Percentiles rank a stretch among this genome's conserved stretches.
These are phyloP conservation scores for Coregonus suidteri DNA, from an alignment of 2,797 vertebrate species.

Conservation along the genomic window DNA sequence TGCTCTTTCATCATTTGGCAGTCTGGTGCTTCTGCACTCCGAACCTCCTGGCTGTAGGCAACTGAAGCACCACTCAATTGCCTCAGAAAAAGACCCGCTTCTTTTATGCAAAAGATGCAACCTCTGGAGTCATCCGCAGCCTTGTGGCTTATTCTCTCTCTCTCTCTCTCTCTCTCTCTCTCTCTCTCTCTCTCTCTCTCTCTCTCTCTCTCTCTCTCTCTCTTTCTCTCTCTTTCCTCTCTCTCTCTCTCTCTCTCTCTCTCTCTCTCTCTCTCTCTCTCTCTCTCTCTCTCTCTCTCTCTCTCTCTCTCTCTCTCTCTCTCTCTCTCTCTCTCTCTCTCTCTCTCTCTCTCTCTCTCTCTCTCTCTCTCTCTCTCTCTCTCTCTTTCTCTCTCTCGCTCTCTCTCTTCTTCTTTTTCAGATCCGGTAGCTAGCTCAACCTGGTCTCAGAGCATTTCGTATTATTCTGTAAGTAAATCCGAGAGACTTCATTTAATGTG, in stretches of 20 bases:
- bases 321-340: no score
- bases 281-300: no score
- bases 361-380: slow-evolving; percentile 48
- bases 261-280: slow-evolving; percentile 49
- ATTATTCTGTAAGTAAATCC: no score
- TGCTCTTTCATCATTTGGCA: slow-evolving; percentile 82
- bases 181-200: slow-evolving; percentile 49
- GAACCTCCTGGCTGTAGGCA: slow-evolving; percentile 80
- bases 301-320: no score
- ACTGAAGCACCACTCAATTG: slow-evolving; percentile 69
- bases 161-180: slow-evolving; percentile 42
- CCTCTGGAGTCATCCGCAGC: slow-evolving; percentile 74
- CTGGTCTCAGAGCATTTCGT: no score
- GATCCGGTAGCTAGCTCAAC: slow-evolving; percentile 46
- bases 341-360: slow-evolving; percentile 40
- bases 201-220: slow-evolving; percentile 35
- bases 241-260: slow-evolving; percentile 42
- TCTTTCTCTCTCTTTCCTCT: neutral
- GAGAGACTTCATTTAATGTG: no score
- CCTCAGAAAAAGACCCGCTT: slow-evolving; percentile 60
- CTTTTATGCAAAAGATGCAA: slow-evolving; percentile 77
- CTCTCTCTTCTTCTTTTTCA: slow-evolving; percentile 57
- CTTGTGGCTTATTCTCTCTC: slow-evolving; percentile 27
- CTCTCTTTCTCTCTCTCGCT: slow-evolving; percentile 46
- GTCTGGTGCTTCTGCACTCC: slow-evolving; percentile 72